Evolutionary conservation across 2,888 invertebrate genomes (phyloP).

Genomic region (Cheilosia pagana): DNA sequence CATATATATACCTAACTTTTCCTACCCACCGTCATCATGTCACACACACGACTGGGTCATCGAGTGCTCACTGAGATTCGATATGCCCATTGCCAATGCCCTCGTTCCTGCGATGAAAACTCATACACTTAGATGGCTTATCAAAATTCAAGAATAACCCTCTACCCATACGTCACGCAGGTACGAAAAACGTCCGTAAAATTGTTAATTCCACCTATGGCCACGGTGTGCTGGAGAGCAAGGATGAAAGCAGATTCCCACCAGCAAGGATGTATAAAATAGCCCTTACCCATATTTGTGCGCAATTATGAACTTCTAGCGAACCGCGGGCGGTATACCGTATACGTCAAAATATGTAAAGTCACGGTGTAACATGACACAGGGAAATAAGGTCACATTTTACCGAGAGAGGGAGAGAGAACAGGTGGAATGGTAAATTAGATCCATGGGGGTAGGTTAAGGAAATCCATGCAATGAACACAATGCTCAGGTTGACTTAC

Average conservation of each 20-base stretch:
- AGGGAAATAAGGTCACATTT: slow-evolving; percentile 49
- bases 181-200: background rate
- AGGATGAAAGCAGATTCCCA: background rate
- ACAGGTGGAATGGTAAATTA: slow-evolving; percentile 49
- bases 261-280: background rate
- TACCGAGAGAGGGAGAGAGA: slow-evolving; percentile 30
- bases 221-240: background rate
- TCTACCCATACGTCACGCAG: background rate
- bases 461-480: slow-evolving; percentile 17
- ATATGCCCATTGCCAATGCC: background rate
- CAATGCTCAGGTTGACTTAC: background rate
- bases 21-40: background rate
- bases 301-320: slow-evolving; percentile 8
- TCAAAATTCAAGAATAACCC: slow-evolving; percentile 34
- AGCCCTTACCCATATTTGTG: background rate
- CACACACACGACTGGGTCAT: background rate
- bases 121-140: slow-evolving; percentile 5
- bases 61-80: background rate
- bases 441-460: slow-evolving; percentile 19
- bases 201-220: background rate
- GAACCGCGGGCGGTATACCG: background rate
- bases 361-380: slow-evolving; percentile 13
- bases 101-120: slow-evolving; percentile 6
- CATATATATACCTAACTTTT: background rate
- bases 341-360: slow-evolving; percentile 27